Percentiles rank a stretch among this genome's conserved stretches.
phyloP scores from a whole-genome alignment of 2,797 vertebrate genomes.

The Cyprinella venusta region DNA sequence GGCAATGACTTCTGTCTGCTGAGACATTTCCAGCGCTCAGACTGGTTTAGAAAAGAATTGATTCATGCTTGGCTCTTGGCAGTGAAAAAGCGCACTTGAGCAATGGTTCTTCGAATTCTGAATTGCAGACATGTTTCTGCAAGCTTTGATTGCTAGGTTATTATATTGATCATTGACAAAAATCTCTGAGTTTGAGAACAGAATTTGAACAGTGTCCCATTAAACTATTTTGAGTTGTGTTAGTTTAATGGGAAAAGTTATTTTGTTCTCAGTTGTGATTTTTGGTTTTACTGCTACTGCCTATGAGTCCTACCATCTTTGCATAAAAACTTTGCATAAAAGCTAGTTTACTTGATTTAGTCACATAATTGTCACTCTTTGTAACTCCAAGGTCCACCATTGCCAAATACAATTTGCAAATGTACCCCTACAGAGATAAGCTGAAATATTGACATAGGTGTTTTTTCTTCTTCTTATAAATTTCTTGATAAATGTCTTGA shows the following conservation, averaged over 20 bases:
- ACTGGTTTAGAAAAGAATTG: background rate
- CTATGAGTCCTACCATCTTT: background rate
- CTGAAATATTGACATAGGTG: background rate
- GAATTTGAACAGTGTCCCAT: background rate
- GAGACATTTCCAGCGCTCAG: background rate
- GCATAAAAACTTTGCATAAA: background rate
- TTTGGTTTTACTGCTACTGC: background rate
- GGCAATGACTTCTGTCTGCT: slow-evolving; percentile 69
- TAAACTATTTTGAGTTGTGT: background rate
- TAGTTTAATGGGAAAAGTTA: background rate
- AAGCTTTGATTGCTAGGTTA: background rate
- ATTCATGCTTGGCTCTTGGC: background rate
- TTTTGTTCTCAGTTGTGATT: background rate
- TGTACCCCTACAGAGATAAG: background rate
- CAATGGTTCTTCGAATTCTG: background rate
- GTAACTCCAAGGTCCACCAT: background rate
- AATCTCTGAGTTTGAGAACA: slow-evolving; percentile 2
- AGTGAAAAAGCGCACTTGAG: background rate
- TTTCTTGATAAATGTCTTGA: background rate
- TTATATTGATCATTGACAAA: slow-evolving; percentile 6
- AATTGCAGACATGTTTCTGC: background rate
- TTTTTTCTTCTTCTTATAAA: background rate
- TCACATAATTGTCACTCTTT: background rate
- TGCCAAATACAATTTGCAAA: background rate
- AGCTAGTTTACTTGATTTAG: background rate